Conservation (phyloP, 2,888 invertebrate species). For the Lomographa bimaculata region DNA sequence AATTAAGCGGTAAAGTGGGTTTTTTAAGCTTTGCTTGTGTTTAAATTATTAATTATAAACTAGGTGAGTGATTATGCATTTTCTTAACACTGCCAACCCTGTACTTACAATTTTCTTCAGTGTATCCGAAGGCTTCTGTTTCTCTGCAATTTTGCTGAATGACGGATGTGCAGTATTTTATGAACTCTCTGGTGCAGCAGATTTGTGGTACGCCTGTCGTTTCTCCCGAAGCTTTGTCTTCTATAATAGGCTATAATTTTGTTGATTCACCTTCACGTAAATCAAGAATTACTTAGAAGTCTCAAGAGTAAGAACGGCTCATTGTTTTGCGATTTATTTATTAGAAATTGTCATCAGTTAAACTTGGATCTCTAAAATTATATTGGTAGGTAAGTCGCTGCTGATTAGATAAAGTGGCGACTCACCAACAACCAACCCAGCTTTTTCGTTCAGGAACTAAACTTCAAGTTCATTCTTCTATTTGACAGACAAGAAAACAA, state of each 20-base stretch:
- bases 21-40: too few species aligned
- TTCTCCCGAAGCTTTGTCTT: conserved; percentile 34
- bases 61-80: too few species aligned
- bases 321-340: conserved; percentile 14
- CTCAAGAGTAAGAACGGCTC: conserved; percentile 5
- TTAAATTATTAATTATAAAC: too few species aligned
- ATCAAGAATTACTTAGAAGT: conserved; percentile 28
- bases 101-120: conserved; percentile 43
- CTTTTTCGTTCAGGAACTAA: conserved; percentile 11
- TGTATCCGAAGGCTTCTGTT: conserved; percentile 55
- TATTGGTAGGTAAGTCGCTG: too few species aligned
- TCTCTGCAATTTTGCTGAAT: conserved; percentile 56
- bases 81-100: too few species aligned
- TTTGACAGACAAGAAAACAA: conserved; percentile 3
- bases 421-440: too few species aligned
- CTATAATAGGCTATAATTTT: conserved; percentile 41
- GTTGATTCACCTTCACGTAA: conserved; percentile 40
- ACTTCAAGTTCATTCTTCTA: conserved; percentile 1
- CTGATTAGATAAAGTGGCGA: too few species aligned
- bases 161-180: conserved; percentile 50
- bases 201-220: conserved; percentile 39
- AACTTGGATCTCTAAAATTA: too few species aligned
- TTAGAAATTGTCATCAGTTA: too few species aligned
- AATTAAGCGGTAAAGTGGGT: too few species aligned
- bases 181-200: conserved; percentile 32